A percentile compares a stretch with the other conserved stretches of the same genome.
Evolutionary conservation across 2,888 invertebrate genomes (phyloP).

Genomic region (Notocelia uddmanniana): DNA sequence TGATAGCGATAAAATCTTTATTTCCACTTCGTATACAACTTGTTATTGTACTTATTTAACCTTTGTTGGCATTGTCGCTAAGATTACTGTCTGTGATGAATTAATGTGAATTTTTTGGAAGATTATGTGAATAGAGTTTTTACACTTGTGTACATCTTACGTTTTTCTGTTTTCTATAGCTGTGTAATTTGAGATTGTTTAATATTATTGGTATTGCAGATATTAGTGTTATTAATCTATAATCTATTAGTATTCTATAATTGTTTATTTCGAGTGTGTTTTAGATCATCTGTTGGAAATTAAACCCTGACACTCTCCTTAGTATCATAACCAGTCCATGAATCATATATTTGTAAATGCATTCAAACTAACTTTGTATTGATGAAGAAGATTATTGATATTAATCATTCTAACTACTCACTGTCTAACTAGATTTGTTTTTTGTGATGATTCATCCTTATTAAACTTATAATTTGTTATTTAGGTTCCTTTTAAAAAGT

Average conservation of each 20-base stretch:
- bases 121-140: neutral
- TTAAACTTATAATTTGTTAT: neutral
- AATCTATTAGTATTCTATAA: too few species aligned
- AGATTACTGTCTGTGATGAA: conserved; percentile 8
- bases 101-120: neutral
- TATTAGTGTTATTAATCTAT: too few species aligned
- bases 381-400: neutral
- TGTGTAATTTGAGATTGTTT: too few species aligned
- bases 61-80: conserved; percentile 24
- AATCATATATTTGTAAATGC: neutral
- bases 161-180: too few species aligned
- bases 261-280: too few species aligned
- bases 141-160: too few species aligned
- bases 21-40: conserved; percentile 39
- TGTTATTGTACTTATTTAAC: conserved; percentile 34
- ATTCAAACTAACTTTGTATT: neutral
- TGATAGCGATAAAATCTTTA: conserved; percentile 40
- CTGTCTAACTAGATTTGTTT: neutral
- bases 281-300: neutral
- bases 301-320: too few species aligned
- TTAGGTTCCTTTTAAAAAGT: neutral
- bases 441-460: neutral
- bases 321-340: too few species aligned
- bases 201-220: too few species aligned
- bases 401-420: neutral